Evolutionary conservation across 2,797 vertebrate genomes (phyloP), one percentile per base, ranked within the genome.

Genomic region (Psittacula derbiana): DNA sequence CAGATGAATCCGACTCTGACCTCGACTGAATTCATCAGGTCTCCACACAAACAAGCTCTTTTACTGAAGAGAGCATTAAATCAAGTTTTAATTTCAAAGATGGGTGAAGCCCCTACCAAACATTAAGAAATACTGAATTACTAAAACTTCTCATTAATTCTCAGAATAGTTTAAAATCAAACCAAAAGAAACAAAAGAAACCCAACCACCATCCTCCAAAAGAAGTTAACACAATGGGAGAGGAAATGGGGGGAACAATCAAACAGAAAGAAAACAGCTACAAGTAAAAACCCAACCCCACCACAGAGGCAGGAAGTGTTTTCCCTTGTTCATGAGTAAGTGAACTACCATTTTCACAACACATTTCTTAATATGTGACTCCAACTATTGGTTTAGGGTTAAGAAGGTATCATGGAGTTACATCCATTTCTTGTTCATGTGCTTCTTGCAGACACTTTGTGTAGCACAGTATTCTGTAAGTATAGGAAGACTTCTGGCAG

Each of bases 1-100:
- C 36, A 87, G 74, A 91, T 40, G n/a, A 95, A 90, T 82, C 46
- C 20, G 13, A 88, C 60, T 72, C 55, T 80, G 91, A 79, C 67
- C 75, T 81, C 60, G 2, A 87, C 41, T 67, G 41, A 92, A 82
- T 85, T 85, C 31, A 86, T 61, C 86, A 70, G 43, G 53, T 86
- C 58, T 86, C 70, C 73, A 90, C 25, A 53, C 21, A 78, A 58
- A 75, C n/a, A 65, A 75, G 41, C 25, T 92, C 78, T 73, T 69
- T 72, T 57, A 87, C 49, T 71, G 75, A 73, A 73, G 21, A 92
- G 20, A 89, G 28, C 41, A 61, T 43, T 88, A 69, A 86, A 84
- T 43, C 27, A 52, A 41, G 31, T 75, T 93, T 86, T 79, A 43
- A 53, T 79, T 57, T 84, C 58, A 86, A 90, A 75, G 55, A 89